A percentile compares a stretch with the other conserved stretches of the same genome.
Evolutionary conservation across 2,797 vertebrate species (phyloP).

Genomic region (Knipowitschia caucasica): DNA sequence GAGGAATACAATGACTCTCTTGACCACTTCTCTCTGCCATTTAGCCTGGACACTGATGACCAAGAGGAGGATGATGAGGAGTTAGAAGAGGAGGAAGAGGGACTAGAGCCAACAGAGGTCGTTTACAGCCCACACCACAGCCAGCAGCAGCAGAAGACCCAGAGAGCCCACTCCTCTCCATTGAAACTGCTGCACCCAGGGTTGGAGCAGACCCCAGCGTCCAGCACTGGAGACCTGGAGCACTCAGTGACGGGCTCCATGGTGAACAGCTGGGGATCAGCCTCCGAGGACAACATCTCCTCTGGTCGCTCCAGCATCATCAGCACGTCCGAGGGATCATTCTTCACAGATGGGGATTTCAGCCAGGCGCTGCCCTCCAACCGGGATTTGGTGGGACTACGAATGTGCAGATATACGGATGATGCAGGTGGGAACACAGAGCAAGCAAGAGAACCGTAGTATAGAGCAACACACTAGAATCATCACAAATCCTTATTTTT

Average conservation of each 20-base stretch:
- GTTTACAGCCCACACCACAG: conserved; percentile 58
- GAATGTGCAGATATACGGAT: conserved; percentile 67
- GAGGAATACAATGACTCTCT: too few species aligned
- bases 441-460: background rate
- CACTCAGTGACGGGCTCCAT: conserved; percentile 92
- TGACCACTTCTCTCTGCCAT: conserved; percentile 83
- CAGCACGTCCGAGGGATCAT: conserved; percentile 91
- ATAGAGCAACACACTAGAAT: background rate
- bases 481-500: too few species aligned
- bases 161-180: conserved; percentile 62
- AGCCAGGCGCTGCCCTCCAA: conserved; percentile 85
- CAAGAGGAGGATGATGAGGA: conserved; percentile 77
- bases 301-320: conserved; percentile 85
- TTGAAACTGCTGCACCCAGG: conserved; percentile 81
- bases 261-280: conserved; percentile 96
- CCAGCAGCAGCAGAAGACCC: conserved; percentile 53
- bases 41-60: conserved; percentile 83
- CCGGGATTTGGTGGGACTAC: conserved; percentile 83
- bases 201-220: conserved; percentile 90
- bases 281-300: conserved; percentile 92
- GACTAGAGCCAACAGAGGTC: conserved; percentile 76
- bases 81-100: conserved; percentile 41
- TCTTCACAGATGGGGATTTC: conserved; percentile 93
- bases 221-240: conserved; percentile 90
- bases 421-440: conserved; percentile 59